A percentile compares a stretch with the other conserved stretches of the same genome.
These are phyloP conservation scores for Leptogaster cylindrica DNA, from an alignment of 2,888 invertebrate genomes.

Conservation along the genomic window DNA sequence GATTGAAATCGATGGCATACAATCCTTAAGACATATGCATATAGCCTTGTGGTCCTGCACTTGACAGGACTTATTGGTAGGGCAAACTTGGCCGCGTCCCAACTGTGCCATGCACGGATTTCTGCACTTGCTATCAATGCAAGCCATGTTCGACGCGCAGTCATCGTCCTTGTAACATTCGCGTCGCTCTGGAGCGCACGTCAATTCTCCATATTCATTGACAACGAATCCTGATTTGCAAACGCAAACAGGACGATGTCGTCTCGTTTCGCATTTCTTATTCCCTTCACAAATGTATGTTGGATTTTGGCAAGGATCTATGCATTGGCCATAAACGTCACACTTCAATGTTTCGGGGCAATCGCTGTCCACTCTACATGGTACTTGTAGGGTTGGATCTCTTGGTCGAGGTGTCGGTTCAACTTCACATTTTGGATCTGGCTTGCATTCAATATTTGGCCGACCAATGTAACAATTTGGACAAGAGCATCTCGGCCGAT, in stretches of 20 bases:
- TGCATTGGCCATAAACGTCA: conserved; percentile 75
- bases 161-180: conserved; percentile 83
- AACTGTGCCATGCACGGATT: conserved; percentile 80
- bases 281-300: conserved; percentile 77
- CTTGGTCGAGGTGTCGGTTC: conserved; percentile 67
- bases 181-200: conserved; percentile 81
- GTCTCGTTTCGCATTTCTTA: conserved; percentile 87
- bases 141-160: conserved; percentile 85
- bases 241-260: conserved; percentile 84
- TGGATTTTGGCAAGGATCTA: conserved; percentile 77
- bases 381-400: conserved; percentile 64
- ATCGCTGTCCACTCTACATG: conserved; percentile 72
- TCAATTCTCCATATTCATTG: conserved; percentile 84
- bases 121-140: conserved; percentile 81
- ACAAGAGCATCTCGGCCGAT: conserved; percentile 86
- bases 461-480: conserved; percentile 86
- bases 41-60: conserved; percentile 85
- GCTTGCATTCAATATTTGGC: conserved; percentile 78
- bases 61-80: conserved; percentile 84
- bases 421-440: conserved; percentile 78
- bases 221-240: conserved; percentile 89
- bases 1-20: conserved; percentile 84
- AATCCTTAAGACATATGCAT: conserved; percentile 87
- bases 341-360: conserved; percentile 80
- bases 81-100: conserved; percentile 69